Evolutionary conservation across 2,113 vertebrate genomes (phyloP).

Genomic region (Dromiciops gliroides): DNA sequence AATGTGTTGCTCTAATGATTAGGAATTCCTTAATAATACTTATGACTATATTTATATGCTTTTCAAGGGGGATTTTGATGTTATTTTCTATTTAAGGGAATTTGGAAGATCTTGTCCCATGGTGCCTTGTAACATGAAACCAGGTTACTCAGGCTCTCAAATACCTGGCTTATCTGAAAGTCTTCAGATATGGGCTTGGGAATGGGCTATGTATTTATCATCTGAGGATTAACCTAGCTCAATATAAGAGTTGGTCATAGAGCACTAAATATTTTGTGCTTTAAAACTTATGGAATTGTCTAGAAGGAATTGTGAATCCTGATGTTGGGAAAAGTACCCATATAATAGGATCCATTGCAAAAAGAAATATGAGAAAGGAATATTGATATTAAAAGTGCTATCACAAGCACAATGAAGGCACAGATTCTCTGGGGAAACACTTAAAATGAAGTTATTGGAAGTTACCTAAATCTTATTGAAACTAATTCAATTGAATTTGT

Average conservation of each 20-base stretch:
- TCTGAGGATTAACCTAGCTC: background rate
- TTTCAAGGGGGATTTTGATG: background rate
- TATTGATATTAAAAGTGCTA: background rate
- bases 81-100: background rate
- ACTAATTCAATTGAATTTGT: background rate
- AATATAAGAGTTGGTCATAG: background rate
- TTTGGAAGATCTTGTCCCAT: background rate
- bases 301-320: background rate
- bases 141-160: too few relatives aligned
- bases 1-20: background rate
- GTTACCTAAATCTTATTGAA: background rate
- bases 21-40: background rate
- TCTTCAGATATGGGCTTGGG: background rate
- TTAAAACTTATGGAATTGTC: background rate
- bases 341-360: background rate
- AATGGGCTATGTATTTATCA: background rate
- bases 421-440: background rate
- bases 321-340: background rate
- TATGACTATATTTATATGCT: background rate
- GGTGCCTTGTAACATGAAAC: background rate
- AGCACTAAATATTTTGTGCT: background rate
- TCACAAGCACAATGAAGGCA: background rate
- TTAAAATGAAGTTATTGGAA: background rate
- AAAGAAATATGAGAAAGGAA: background rate
- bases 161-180: background rate